Base-by-base conservation (phyloP, 2,797 vertebrate species). In the Cichlasoma orientale region DNA sequence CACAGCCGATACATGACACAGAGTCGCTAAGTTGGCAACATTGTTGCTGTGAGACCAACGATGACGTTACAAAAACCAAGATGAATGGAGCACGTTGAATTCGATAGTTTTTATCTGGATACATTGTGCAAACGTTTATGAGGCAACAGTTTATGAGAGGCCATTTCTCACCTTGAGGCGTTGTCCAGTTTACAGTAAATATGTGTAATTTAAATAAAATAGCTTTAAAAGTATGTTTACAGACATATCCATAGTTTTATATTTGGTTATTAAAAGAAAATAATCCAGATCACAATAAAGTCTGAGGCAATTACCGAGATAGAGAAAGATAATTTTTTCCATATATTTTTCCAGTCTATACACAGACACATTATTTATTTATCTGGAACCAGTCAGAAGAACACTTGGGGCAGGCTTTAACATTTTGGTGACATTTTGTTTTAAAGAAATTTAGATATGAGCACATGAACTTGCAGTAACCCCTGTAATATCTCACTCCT, bases 341-440 rank as follows among this genome's bases (percentile, higher is more conserved):
- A 2, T 18, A 66, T 59, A 41, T 38, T 73, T 69, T 54, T 54
- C 13, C 33, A 12, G 25, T 50, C 1, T 23, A 58, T 4, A 66
- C 33, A 38, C 1, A 3, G 5, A 66, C 41, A 72, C 5, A 5
- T 18, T 19, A 25, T n/a, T 58, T 38, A 75, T n/a, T n/a, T n/a
- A n/a, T n/a, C n/a, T n/a, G n/a, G n/a, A n/a, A n/a, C n/a, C n/a
- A n/a, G n/a, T n/a, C n/a, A n/a, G n/a, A n/a, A 31, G 55, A 63
- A 80, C 33, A 81, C 68, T 54, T 41, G 14, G 68, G 56, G 59
- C 66, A 79, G 27, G 47, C 18, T 52, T 74, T 80, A 85, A 79
- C 82, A 74, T 84, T 86, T 81, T 52, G 29, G 23, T 89, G 84
- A 84, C 84, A 80, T 89, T 88, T 88, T 21, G 25, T 61, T 71